Conservation (phyloP, 1,140 invertebrate species). For the Anastrepha obliqua region DNA sequence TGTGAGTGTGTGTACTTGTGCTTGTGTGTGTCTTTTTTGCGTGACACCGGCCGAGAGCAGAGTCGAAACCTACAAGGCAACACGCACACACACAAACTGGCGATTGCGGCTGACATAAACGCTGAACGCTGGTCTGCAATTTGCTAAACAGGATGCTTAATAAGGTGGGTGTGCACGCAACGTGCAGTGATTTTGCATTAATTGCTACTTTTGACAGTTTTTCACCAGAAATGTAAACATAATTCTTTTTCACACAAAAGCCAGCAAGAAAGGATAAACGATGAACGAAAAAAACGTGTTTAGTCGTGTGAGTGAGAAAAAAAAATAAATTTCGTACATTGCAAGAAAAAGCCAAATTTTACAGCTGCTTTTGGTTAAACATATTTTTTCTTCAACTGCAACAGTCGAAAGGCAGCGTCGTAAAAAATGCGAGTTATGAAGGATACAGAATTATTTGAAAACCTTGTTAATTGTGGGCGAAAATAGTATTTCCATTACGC, state of each 20-base stretch:
- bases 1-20: background rate
- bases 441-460: too few relatives aligned
- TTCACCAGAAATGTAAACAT: background rate
- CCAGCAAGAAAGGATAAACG: background rate
- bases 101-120: background rate
- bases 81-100: too few relatives aligned
- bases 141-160: background rate
- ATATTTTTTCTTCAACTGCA: too few relatives aligned
- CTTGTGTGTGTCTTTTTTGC: background rate
- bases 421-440: too few relatives aligned
- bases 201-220: conserved; percentile 5
- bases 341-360: background rate
- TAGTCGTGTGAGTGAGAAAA: too few relatives aligned
- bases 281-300: too few relatives aligned
- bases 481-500: too few relatives aligned
- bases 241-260: background rate
- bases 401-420: too few relatives aligned
- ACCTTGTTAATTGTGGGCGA: too few relatives aligned
- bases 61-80: too few relatives aligned
- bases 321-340: background rate
- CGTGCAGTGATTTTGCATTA: conserved; percentile 16
- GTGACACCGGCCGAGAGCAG: background rate
- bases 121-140: background rate
- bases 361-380: background rate
- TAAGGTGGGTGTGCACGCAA: background rate